Conservation (phyloP, 2,888 invertebrate species). For the Polyploca ridens region DNA sequence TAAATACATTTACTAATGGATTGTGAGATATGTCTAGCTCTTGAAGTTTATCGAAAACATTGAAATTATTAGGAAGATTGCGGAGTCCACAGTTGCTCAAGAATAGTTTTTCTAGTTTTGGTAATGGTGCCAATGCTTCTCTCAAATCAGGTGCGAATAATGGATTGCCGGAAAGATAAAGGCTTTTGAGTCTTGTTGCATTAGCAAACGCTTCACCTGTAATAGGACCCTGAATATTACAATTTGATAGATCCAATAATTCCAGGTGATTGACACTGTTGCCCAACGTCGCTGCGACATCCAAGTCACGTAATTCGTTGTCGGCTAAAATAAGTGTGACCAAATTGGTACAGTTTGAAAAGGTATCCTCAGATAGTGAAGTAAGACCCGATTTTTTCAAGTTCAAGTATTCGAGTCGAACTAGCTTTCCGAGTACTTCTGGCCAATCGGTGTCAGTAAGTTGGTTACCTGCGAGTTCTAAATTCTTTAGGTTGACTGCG, state of each 20-base stretch:
- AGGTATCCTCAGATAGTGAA: slow-evolving; percentile 86
- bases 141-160: slow-evolving; percentile 88
- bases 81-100: slow-evolving; percentile 87
- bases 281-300: slow-evolving; percentile 86
- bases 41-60: slow-evolving; percentile 86
- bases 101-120: slow-evolving; percentile 87
- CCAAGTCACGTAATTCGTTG: slow-evolving; percentile 86
- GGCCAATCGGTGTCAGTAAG: slow-evolving; percentile 85
- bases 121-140: slow-evolving; percentile 86
- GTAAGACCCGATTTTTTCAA: slow-evolving; percentile 85
- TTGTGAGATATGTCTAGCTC: slow-evolving; percentile 89
- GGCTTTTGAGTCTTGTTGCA: slow-evolving; percentile 86
- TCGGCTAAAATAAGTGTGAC: slow-evolving; percentile 86
- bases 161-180: slow-evolving; percentile 88
- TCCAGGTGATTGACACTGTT: slow-evolving; percentile 87
- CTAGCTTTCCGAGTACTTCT: slow-evolving; percentile 84
- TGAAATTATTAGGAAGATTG: slow-evolving; percentile 87
- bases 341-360: slow-evolving; percentile 86
- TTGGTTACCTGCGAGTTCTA: slow-evolving; percentile 86
- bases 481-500: slow-evolving; percentile 85
- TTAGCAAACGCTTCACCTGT: slow-evolving; percentile 88
- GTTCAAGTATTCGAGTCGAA: slow-evolving; percentile 86
- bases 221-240: slow-evolving; percentile 87
- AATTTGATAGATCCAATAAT: slow-evolving; percentile 87
- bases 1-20: slow-evolving; percentile 88